A percentile compares a stretch with the other conserved stretches of the same genome.
Conservation (phyloP, 2,888 invertebrate species). For the Erpobdella octoculata region DNA sequence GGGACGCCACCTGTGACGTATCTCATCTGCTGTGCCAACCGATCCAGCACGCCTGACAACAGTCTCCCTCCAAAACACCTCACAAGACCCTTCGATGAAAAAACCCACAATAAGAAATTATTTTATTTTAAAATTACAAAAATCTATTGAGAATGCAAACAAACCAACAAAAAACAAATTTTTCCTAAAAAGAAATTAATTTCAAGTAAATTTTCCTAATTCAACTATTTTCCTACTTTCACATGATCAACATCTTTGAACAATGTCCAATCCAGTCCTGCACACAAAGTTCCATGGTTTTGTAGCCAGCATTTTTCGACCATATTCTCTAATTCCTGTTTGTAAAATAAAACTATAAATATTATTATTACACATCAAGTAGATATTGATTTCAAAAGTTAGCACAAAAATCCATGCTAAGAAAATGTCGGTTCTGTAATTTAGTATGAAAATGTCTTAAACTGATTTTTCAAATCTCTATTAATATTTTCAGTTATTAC, state of each 20-base stretch:
- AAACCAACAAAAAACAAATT: background rate
- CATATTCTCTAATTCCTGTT: constrained; percentile 42
- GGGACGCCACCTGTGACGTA: constrained; percentile 69
- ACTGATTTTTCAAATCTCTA: no score
- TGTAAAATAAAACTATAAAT: background rate
- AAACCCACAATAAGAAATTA: background rate
- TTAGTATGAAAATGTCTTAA: no score
- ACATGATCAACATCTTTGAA: constrained; percentile 46
- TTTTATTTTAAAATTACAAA: background rate
- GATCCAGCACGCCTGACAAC: constrained; percentile 45
- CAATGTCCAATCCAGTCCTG: constrained; percentile 55
- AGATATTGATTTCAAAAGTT: no score
- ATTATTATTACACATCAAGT: no score
- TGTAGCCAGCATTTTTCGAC: constrained; percentile 53
- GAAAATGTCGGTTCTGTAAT: no score
- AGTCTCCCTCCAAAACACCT: constrained; percentile 44
- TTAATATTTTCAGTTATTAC: no score
- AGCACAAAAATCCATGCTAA: no score
- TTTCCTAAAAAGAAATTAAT: background rate
- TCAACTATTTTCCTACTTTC: background rate
- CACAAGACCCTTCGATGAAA: constrained; percentile 43
- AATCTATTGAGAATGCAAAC: background rate
- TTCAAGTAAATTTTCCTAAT: background rate
- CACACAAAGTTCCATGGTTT: constrained; percentile 49
- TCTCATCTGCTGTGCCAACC: constrained; percentile 57